phyloP scores from a whole-genome alignment of 1,140 invertebrate genomes.

The Leucophenga varia region DNA sequence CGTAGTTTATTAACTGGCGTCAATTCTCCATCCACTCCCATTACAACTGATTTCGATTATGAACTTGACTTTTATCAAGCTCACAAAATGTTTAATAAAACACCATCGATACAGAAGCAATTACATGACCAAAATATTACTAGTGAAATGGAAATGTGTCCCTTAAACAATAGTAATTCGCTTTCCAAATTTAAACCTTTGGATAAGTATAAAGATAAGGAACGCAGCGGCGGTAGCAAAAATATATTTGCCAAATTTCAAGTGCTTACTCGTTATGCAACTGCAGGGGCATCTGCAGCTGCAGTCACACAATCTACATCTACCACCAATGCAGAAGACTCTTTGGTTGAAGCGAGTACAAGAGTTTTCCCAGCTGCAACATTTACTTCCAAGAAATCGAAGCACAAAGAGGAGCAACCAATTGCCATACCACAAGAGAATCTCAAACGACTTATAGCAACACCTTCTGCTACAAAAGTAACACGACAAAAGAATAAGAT shows the following conservation, averaged over 20 bases:
- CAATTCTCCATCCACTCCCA: constrained; percentile 8
- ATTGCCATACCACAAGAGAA: constrained; percentile 63
- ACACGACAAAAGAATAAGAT: constrained; percentile 76
- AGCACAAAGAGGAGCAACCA: constrained; percentile 21
- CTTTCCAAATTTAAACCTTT: constrained; percentile 30
- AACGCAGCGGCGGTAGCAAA: constrained; percentile 44
- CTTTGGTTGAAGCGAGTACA: constrained; percentile 35
- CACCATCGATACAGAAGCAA: constrained; percentile 19
- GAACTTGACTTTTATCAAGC: constrained; percentile 48
- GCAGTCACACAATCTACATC: constrained; percentile 27
- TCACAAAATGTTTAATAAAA: not conserved
- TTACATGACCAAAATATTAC: constrained; percentile 23
- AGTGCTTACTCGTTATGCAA: constrained; percentile 47
- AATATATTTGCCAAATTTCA: constrained; percentile 54
- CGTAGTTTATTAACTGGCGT: not conserved
- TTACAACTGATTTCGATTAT: constrained; percentile 37
- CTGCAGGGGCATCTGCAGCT: constrained; percentile 30
- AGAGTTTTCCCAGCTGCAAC: constrained; percentile 32
- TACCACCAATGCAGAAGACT: constrained; percentile 30
- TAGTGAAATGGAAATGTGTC: constrained; percentile 23
- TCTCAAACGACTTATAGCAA: constrained; percentile 62
- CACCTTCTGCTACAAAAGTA: constrained; percentile 67
- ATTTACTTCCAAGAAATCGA: constrained; percentile 9
- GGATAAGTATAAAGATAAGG: constrained; percentile 53
- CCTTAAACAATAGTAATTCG: constrained; percentile 16